phyloP scores from a whole-genome alignment of 2,113 vertebrate genomes.

The Ictalurus furcatus region DNA sequence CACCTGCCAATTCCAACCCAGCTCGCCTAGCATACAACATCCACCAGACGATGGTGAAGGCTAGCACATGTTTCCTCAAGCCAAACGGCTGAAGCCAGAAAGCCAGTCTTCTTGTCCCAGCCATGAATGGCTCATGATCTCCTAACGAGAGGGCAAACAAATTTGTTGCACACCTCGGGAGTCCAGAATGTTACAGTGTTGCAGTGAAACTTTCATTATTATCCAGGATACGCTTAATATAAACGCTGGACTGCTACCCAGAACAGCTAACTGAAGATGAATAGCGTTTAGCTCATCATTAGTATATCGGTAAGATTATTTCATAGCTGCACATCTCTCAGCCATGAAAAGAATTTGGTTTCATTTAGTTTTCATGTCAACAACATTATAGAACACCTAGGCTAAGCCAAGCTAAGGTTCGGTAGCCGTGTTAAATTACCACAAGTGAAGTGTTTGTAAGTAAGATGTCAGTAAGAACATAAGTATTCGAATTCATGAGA shows the following conservation, averaged over 20 bases:
- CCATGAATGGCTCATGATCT: neutral
- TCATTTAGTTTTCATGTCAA: neutral
- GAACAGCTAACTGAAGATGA: neutral
- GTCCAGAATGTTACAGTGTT: neutral
- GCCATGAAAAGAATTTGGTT: neutral
- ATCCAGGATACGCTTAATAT: neutral
- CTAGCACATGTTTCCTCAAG: neutral
- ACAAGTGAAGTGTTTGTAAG: neutral
- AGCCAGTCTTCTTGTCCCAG: neutral
- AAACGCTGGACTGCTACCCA: neutral
- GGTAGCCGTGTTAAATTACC: neutral
- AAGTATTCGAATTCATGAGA: neutral
- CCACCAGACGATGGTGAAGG: neutral
- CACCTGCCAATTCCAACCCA: neutral
- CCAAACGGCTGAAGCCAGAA: neutral
- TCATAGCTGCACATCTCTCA: neutral
- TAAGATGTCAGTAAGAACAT: neutral
- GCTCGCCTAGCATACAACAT: neutral
- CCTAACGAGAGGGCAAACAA: neutral
- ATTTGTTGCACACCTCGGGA: neutral
- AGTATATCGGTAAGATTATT: neutral
- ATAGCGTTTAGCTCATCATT: neutral
- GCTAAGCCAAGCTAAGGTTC: neutral
- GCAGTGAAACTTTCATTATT: neutral
- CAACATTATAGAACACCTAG: neutral